Evolutionary conservation across 2,888 invertebrate genomes (phyloP).

Genomic region (Dromius quadrimaculatus): DNA sequence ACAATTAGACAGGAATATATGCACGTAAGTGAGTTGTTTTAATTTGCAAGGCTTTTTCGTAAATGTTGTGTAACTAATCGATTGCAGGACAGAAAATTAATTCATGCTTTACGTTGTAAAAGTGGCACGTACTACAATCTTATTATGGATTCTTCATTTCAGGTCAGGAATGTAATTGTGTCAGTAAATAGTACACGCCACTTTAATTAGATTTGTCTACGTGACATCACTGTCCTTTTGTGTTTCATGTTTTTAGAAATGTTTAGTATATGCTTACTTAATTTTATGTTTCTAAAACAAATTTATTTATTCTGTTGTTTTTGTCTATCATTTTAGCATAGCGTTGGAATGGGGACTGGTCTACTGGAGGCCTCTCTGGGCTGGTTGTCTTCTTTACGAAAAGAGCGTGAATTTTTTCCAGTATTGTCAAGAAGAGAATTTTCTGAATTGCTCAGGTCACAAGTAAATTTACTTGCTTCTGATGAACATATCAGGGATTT

Average conservation of each 20-base stretch:
- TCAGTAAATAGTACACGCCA: slow-evolving; percentile 40
- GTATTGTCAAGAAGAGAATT: slow-evolving; percentile 73
- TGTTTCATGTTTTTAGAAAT: slow-evolving; percentile 38
- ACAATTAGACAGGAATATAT: slow-evolving; percentile 69
- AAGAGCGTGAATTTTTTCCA: slow-evolving; percentile 71
- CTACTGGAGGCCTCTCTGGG: slow-evolving; percentile 71
- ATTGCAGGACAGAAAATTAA: slow-evolving; percentile 49
- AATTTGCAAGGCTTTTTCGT: slow-evolving; percentile 1
- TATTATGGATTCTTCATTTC: slow-evolving; percentile 49
- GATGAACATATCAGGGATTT: slow-evolving; percentile 75
- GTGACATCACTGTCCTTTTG: slow-evolving; percentile 45
- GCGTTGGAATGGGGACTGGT: slow-evolving; percentile 68
- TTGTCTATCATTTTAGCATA: slow-evolving; percentile 59
- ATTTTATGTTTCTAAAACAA: background rate
- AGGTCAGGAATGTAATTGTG: slow-evolving; percentile 46
- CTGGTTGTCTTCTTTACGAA: slow-evolving; percentile 69
- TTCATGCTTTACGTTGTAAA: slow-evolving; percentile 47
- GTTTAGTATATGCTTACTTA: background rate
- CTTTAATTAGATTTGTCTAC: slow-evolving; percentile 43
- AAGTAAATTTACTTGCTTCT: slow-evolving; percentile 75
- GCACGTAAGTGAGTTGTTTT: slow-evolving; percentile 63
- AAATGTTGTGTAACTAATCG: slow-evolving; percentile 33
- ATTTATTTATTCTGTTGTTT: background rate
- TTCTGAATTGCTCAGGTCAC: slow-evolving; percentile 69
- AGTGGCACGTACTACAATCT: slow-evolving; percentile 50